Conservation (phyloP, 1,140 invertebrate species). For the Halyomorpha halys region DNA sequence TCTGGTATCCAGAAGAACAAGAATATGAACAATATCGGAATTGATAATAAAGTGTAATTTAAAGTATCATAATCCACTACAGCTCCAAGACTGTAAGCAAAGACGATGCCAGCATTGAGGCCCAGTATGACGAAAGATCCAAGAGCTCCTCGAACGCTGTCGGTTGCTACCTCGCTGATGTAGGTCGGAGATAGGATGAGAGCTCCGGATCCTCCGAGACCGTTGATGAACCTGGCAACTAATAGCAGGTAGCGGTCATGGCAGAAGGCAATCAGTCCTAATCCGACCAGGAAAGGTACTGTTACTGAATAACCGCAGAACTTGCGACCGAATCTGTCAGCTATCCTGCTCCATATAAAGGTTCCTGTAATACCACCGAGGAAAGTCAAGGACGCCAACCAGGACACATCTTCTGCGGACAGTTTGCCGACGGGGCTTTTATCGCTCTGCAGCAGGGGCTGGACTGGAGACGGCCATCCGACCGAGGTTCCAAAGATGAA, state of each 20-base stretch:
- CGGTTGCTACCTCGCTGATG: conserved; percentile 73
- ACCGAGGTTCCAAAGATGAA: conserved; percentile 39
- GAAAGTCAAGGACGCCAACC: conserved; percentile 53
- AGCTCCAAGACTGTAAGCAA: conserved; percentile 60
- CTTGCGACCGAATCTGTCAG: conserved; percentile 66
- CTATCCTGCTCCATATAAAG: conserved; percentile 52
- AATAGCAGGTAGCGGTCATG: conserved; percentile 50
- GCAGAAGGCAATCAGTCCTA: conserved; percentile 56
- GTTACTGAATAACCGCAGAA: conserved; percentile 56
- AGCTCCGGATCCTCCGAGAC: conserved; percentile 59
- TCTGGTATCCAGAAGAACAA: conserved; percentile 68
- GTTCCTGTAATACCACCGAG: conserved; percentile 66
- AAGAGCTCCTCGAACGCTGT: conserved; percentile 63
- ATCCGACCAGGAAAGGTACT: conserved; percentile 63
- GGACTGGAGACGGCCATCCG: conserved; percentile 43
- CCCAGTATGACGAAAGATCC: conserved; percentile 75
- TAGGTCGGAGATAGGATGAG: conserved; percentile 75
- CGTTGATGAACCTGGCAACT: conserved; percentile 61
- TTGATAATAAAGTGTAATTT: conserved; percentile 50
- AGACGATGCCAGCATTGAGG: conserved; percentile 69
- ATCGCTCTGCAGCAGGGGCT: conserved; percentile 36
- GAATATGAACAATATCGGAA: conserved; percentile 53
- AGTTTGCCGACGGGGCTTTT: conserved; percentile 38
- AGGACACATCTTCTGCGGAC: conserved; percentile 42
- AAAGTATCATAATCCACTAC: conserved; percentile 51